Evolutionary conservation across 2,888 invertebrate genomes (phyloP).

Genomic region (Leptinotarsa haldemani): DNA sequence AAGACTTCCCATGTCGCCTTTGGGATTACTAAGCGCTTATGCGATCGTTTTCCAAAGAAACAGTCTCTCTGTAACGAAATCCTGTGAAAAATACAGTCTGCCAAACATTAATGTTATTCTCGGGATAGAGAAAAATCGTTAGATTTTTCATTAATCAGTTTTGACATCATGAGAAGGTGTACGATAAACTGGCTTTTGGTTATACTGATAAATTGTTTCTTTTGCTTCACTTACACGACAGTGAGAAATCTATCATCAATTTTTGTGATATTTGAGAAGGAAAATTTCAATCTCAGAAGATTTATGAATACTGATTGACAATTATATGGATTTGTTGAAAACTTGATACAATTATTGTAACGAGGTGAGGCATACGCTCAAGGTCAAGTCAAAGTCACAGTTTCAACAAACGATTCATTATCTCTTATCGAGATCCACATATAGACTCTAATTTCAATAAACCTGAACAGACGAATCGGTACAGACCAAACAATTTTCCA

Average conservation of each 20-base stretch:
- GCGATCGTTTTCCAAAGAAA: slow-evolving; percentile 9
- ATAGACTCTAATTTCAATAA: no score
- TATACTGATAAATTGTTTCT: slow-evolving; percentile 1
- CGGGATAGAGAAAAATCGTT: not conserved
- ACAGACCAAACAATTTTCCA: no score
- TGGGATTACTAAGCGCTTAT: slow-evolving; percentile 26
- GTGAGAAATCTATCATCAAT: not conserved
- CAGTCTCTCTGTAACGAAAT: not conserved
- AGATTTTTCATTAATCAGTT: slow-evolving; percentile 2
- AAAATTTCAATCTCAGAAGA: not conserved
- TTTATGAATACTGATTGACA: no score
- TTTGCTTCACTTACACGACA: not conserved
- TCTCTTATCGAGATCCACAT: no score
- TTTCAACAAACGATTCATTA: no score
- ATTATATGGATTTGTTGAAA: no score
- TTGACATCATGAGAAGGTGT: not conserved
- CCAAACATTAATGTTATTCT: not conserved
- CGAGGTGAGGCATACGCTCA: no score
- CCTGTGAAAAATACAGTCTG: slow-evolving; percentile 11
- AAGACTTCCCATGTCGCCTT: slow-evolving; percentile 29
- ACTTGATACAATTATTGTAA: no score
- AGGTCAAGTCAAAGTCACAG: no score
- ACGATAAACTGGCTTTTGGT: not conserved
- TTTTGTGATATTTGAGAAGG: not conserved
- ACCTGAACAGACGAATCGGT: no score